Conservation (phyloP, 2,113 vertebrate genomes). For the Poeciliopsis occidentalis region DNA sequence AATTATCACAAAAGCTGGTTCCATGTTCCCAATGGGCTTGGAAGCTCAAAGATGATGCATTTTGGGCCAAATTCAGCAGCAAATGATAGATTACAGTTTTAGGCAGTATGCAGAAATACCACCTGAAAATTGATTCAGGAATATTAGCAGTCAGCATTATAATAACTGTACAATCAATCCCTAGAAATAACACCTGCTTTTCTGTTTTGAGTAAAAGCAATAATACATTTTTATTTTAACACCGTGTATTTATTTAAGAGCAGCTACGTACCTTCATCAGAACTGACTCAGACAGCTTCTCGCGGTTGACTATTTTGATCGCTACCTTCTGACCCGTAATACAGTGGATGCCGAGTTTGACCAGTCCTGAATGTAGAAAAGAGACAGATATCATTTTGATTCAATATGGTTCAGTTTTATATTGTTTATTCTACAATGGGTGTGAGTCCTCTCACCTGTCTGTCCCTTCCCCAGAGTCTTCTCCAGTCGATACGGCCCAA, state of each 20-base stretch:
- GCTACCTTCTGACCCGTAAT: conserved; percentile 94
- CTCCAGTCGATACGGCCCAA: conserved; percentile 83
- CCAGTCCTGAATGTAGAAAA: conserved; percentile 80
- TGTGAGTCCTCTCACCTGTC: conserved; percentile 76
- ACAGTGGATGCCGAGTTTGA: conserved; percentile 91
- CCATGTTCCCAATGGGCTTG: too few relatives aligned
- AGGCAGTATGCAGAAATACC: too few relatives aligned
- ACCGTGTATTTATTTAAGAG: not conserved
- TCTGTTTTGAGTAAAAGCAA: not conserved
- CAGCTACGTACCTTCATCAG: conserved; percentile 85
- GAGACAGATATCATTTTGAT: too few relatives aligned
- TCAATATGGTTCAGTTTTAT: too few relatives aligned
- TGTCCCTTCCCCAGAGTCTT: conserved; percentile 85
- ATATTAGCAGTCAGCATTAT: too few relatives aligned
- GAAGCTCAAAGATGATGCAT: not conserved
- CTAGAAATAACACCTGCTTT: not conserved
- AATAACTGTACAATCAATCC: too few relatives aligned
- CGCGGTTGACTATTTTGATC: conserved; percentile 94
- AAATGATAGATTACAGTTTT: not conserved
- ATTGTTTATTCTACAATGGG: not conserved
- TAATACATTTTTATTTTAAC: not conserved
- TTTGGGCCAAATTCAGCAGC: not conserved
- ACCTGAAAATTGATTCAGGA: not conserved
- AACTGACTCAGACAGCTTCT: conserved; percentile 92
- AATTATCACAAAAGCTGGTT: not conserved